These are phyloP conservation scores for Eriocheir sinensis DNA, from an alignment of 1,140 invertebrate species.

Conservation along the genomic window DNA sequence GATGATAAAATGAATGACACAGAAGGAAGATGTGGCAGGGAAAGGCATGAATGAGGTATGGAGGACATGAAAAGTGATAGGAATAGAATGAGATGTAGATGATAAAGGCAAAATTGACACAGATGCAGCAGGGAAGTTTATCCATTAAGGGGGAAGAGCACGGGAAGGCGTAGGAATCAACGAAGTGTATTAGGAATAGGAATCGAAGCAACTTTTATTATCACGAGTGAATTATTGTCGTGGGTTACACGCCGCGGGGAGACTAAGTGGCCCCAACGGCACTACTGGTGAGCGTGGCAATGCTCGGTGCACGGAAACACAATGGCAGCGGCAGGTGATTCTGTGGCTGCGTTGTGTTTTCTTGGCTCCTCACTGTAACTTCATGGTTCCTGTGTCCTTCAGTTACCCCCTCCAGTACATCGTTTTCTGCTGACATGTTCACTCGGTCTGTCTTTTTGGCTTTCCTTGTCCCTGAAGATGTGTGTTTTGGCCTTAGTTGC, in stretches of 20 bases:
- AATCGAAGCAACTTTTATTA: not conserved
- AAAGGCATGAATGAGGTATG: too few species aligned
- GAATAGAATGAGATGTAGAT: slow-evolving; percentile 1
- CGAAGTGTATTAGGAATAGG: not conserved
- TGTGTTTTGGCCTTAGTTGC: not conserved
- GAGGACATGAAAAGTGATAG: not conserved
- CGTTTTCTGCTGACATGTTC: not conserved
- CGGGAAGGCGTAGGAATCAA: not conserved
- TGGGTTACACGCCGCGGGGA: not conserved
- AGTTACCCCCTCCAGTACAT: not conserved
- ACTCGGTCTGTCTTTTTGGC: not conserved
- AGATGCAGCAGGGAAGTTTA: not conserved
- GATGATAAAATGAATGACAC: not conserved
- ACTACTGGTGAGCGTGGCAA: not conserved
- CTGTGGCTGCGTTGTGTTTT: not conserved
- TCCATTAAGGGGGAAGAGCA: not conserved
- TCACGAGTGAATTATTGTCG: slow-evolving; percentile 23
- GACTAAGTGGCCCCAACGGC: not conserved
- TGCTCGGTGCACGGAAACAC: not conserved
- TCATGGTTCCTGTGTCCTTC: not conserved
- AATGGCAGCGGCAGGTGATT: not conserved
- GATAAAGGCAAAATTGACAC: not conserved
- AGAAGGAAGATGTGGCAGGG: not conserved
- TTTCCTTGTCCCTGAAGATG: slow-evolving; percentile 13
- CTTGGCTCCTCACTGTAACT: not conserved